Conservation (phyloP, 2,888 invertebrate species). For the Dolichomitus sp. region DNA sequence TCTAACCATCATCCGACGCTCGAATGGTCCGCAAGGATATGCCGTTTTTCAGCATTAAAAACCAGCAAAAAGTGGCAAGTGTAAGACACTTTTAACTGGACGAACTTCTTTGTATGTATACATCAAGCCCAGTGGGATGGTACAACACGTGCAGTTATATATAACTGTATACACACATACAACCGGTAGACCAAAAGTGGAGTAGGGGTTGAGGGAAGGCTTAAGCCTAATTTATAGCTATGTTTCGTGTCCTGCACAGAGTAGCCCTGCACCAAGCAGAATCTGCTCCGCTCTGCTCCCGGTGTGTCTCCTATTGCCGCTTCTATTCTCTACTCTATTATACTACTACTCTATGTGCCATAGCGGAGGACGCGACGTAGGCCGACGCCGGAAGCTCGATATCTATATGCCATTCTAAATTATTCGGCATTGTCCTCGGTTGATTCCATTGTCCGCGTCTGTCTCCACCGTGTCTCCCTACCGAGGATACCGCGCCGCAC, state of each 20-base stretch:
- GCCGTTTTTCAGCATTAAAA: too few relatives aligned
- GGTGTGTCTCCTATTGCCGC: slow-evolving; percentile 82
- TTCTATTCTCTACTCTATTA: slow-evolving; percentile 83
- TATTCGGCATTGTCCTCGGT: slow-evolving; percentile 85
- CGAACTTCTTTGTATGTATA: background rate
- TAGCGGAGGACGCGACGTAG: slow-evolving; percentile 51
- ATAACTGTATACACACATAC: slow-evolving; percentile 13
- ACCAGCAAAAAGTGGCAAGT: background rate
- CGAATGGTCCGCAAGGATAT: too few relatives aligned
- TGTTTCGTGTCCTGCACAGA: slow-evolving; percentile 85
- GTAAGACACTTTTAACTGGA: background rate
- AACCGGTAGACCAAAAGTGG: slow-evolving; percentile 20
- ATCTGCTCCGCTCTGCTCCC: slow-evolving; percentile 53
- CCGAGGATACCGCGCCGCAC: slow-evolving; percentile 43
- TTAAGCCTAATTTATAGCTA: slow-evolving; percentile 84
- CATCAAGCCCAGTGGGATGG: background rate
- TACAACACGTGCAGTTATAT: background rate
- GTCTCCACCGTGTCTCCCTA: slow-evolving; percentile 81
- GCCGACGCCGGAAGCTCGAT: slow-evolving; percentile 80
- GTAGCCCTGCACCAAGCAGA: slow-evolving; percentile 72
- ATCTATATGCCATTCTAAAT: slow-evolving; percentile 85
- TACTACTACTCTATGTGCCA: slow-evolving; percentile 73
- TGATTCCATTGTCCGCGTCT: slow-evolving; percentile 85
- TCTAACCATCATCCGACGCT: too few relatives aligned
- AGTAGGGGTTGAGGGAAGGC: slow-evolving; percentile 53